Percentiles rank a stretch among this genome's conserved stretches.
Conservation (phyloP, 2,888 invertebrate species). For the Meiosimyza platycephala region DNA sequence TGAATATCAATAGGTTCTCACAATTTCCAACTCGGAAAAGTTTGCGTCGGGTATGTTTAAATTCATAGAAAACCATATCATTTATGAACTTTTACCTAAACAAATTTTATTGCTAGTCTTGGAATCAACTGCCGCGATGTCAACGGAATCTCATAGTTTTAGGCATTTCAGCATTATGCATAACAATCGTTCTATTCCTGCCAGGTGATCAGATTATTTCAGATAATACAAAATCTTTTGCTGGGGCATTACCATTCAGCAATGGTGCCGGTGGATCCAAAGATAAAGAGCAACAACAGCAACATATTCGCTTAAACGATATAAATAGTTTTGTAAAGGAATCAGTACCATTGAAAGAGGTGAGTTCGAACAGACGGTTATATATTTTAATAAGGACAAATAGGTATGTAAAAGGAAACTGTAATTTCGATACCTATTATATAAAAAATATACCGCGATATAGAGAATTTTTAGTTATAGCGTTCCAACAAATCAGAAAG, state of each 20-base stretch:
- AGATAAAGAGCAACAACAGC: no score
- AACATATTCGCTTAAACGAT: constrained; percentile 3
- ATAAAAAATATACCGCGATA: no score
- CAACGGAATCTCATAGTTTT: constrained; percentile 83
- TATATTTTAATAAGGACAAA: neutral
- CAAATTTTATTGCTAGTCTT: constrained; percentile 71
- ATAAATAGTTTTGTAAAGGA: constrained; percentile 34
- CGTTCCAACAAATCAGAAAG: no score
- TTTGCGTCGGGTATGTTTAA: constrained; percentile 59
- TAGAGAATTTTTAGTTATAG: no score
- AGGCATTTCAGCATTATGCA: constrained; percentile 70
- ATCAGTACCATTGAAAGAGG: constrained; percentile 45
- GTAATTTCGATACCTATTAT: no score
- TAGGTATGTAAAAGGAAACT: no score
- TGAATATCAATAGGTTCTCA: constrained; percentile 39
- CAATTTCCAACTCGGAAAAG: constrained; percentile 56
- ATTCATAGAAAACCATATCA: neutral
- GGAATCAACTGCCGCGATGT: constrained; percentile 87
- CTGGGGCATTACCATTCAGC: constrained; percentile 47
- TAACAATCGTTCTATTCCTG: constrained; percentile 72
- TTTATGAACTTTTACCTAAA: neutral
- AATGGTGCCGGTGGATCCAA: constrained; percentile 44
- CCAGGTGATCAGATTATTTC: constrained; percentile 65
- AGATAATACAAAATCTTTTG: constrained; percentile 43
- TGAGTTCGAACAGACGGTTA: constrained; percentile 32